These are phyloP conservation scores for Acyrthosiphon pisum DNA, from an alignment of 1,140 invertebrate genomes.

Conservation along the genomic window DNA sequence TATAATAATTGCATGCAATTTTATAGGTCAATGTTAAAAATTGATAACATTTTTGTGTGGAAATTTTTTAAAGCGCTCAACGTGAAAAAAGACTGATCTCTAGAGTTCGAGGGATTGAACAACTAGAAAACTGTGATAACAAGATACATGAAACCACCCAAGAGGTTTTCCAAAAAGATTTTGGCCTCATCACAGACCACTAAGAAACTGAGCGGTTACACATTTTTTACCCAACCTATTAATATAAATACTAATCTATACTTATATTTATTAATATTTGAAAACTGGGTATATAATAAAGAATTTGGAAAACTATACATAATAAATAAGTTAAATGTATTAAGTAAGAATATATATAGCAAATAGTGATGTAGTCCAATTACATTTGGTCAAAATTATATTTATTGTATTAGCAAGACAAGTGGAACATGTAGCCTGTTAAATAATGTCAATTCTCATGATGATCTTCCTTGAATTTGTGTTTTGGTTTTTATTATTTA, in stretches of 20 bases:
- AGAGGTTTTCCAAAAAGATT: neutral
- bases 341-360: neutral
- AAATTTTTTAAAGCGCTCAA: constrained; percentile 44
- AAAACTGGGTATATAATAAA: constrained; percentile 37
- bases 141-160: neutral
- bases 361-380: constrained; percentile 6
- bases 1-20: neutral
- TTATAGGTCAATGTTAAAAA: constrained; percentile 14
- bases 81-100: constrained; percentile 51
- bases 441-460: constrained; percentile 46
- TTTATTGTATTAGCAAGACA: constrained; percentile 31
- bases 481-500: constrained; percentile 46
- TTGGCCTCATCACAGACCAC: constrained; percentile 17
- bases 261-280: neutral
- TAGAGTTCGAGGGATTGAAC: constrained; percentile 53
- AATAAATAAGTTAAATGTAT: constrained; percentile 34
- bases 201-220: constrained; percentile 33
- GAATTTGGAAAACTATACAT: neutral
- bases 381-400: constrained; percentile 32
- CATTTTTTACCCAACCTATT: constrained; percentile 38
- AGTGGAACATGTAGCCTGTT: constrained; percentile 45
- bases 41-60: constrained; percentile 8
- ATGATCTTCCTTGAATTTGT: constrained; percentile 49
- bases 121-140: constrained; percentile 56
- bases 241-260: constrained; percentile 11